These are phyloP conservation scores for Mohoua ochrocephala DNA, from an alignment of 2,113 vertebrate genomes.

Conservation along the genomic window DNA sequence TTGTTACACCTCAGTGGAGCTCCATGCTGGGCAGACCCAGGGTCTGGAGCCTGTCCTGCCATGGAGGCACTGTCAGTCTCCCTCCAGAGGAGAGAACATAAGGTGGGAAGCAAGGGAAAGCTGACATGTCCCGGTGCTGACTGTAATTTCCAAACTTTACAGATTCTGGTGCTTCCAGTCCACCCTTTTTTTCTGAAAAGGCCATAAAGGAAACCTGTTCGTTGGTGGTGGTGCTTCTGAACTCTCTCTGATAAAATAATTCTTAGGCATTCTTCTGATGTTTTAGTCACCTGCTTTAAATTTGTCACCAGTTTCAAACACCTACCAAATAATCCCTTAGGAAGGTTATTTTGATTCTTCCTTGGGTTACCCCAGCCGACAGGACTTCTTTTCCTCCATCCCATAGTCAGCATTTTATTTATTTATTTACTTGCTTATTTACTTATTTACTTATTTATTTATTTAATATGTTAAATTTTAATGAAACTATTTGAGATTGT, in stretches of 20 bases:
- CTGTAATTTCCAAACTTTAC: neutral
- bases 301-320: neutral
- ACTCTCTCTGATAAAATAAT: neutral
- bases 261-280: neutral
- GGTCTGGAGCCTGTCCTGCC: neutral
- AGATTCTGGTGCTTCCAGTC: rapidly evolving
- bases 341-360: neutral
- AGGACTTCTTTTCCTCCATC: neutral
- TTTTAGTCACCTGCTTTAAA: neutral
- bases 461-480: neutral
- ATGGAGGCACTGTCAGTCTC: rapidly evolving
- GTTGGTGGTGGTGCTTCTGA: neutral
- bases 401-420: neutral
- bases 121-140: rapidly evolving
- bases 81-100: rapidly evolving
- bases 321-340: neutral
- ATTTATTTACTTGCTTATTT: neutral
- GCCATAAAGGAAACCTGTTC: neutral
- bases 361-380: too few species aligned
- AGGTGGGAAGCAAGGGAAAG: neutral
- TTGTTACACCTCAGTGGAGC: neutral
- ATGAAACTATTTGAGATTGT: neutral
- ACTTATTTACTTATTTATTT: neutral
- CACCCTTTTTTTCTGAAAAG: neutral
- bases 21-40: rapidly evolving